Conservation (phyloP, 1,140 invertebrate genomes). For the Adelges cooleyi region DNA sequence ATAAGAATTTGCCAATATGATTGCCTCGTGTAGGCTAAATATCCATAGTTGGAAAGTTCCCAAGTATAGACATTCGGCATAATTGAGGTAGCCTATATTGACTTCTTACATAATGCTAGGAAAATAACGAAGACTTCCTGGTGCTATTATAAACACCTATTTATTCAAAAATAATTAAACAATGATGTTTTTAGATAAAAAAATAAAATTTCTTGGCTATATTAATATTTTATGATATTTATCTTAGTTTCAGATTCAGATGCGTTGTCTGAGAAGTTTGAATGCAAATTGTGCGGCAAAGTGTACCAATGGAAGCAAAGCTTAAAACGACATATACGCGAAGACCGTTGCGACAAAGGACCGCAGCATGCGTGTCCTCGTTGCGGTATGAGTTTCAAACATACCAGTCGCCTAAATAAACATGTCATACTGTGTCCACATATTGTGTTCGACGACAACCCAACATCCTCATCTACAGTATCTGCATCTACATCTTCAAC, state of each 20-base stretch:
- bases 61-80: too few species aligned
- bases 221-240: too few species aligned
- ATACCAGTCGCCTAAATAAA: conserved; percentile 32
- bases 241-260: not conserved
- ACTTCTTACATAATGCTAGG: too few species aligned
- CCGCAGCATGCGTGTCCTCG: conserved; percentile 35
- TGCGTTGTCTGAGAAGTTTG: conserved; percentile 17
- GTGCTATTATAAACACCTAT: too few species aligned
- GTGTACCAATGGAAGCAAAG: conserved; percentile 34
- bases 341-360: conserved; percentile 41
- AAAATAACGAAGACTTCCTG: too few species aligned
- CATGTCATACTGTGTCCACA: conserved; percentile 32
- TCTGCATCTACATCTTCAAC: not conserved
- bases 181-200: too few species aligned
- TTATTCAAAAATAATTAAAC: too few species aligned
- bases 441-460: conserved; percentile 24
- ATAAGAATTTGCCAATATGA: too few species aligned
- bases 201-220: too few species aligned
- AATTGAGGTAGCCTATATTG: too few species aligned
- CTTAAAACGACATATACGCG: conserved; percentile 37
- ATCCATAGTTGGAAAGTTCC: too few species aligned
- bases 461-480: not conserved
- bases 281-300: conserved; percentile 32
- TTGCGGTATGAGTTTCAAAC: conserved; percentile 33
- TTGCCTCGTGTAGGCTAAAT: too few species aligned